Evolutionary conservation across 2,797 vertebrate genomes (phyloP), one percentile per base, ranked within the genome.

Genomic region (Enteromius mattozi): DNA sequence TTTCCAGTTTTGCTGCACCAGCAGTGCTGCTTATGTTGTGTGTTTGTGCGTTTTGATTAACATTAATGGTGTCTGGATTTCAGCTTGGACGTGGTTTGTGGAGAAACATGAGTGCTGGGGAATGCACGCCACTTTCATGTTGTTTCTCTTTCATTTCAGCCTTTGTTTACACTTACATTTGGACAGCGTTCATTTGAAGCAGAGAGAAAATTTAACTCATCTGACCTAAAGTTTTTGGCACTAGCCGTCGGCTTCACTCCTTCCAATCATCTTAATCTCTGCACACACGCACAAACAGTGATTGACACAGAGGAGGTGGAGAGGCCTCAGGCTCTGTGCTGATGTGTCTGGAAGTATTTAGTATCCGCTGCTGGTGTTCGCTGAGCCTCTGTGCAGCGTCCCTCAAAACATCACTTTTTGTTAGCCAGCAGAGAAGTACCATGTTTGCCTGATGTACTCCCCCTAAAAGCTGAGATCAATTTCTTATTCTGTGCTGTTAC

Each of bases 161-260:
- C 70, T 88, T 83, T 89, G 75, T 90, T 90, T 75, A 81, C 61
- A 85, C 88, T 78, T 90, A 90, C 90, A 92, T 80, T 90, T 93
- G 85, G 89, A 91, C 66, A 85, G 56, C 40, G 54, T 84, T 86
- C 65, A 69, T 85, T 88, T 88, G 7, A 76, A 88, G 88, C 78
- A 81, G 47, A 81, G 61, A 85, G 30, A 68, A 92, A 93, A 93
- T 92, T 9, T 90, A 91, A 91, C 30, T 91, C 88, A 87, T 90
- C 83, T 92, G 91, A 83, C 5, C 17, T 85, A 66, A 83, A 82
- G 70, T 10, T 49, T 65, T 69, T 61, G 40, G 63, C 72, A 4
- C 37, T 12, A 69, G 72, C 77, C 47, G 13, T 66, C n/a, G 51
- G 66, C 70, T 33, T 81, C 19, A 35, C 72, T 37, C 72, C 61